phyloP scores from a whole-genome alignment of 2,888 invertebrate genomes.

The Sclerodermus sp. region DNA sequence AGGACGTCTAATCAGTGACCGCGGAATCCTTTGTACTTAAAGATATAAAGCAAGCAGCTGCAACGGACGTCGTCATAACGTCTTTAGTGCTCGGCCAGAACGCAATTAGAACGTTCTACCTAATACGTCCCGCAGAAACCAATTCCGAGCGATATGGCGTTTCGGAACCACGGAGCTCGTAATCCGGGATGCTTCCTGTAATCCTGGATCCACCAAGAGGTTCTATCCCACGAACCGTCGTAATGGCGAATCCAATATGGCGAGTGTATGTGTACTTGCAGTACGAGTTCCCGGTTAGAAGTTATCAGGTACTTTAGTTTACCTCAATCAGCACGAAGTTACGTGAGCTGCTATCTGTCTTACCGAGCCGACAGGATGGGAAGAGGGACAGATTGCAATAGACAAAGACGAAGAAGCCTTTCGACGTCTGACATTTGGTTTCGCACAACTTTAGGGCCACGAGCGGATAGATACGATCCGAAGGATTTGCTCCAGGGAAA shows the following conservation, averaged over 20 bases:
- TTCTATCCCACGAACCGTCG: slow-evolving; percentile 7
- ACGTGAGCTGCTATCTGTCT: slow-evolving; percentile 22
- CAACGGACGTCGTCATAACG: not conserved
- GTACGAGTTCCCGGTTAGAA: slow-evolving; percentile 18
- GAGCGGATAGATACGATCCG: too few species aligned
- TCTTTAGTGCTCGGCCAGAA: slow-evolving; percentile 7
- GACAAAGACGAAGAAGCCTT: too few species aligned
- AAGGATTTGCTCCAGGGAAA: too few species aligned
- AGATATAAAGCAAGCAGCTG: too few species aligned
- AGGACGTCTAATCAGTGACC: too few species aligned
- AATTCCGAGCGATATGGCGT: slow-evolving; percentile 32
- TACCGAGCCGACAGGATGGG: not conserved
- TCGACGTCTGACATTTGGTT: too few species aligned
- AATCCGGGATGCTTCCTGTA: slow-evolving; percentile 35
- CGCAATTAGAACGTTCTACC: slow-evolving; percentile 28
- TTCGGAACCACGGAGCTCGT: slow-evolving; percentile 21
- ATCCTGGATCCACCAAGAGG: slow-evolving; percentile 27
- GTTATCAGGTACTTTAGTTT: slow-evolving; percentile 37
- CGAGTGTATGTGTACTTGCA: slow-evolving; percentile 11
- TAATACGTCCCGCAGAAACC: slow-evolving; percentile 27
- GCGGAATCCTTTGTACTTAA: too few species aligned
- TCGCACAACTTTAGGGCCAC: too few species aligned
- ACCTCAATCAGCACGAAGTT: slow-evolving; percentile 45
- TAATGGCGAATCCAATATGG: slow-evolving; percentile 34
- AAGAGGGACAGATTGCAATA: not conserved